Base-by-base conservation (phyloP, 1,140 invertebrate species). In the Bombus balteatus region DNA sequence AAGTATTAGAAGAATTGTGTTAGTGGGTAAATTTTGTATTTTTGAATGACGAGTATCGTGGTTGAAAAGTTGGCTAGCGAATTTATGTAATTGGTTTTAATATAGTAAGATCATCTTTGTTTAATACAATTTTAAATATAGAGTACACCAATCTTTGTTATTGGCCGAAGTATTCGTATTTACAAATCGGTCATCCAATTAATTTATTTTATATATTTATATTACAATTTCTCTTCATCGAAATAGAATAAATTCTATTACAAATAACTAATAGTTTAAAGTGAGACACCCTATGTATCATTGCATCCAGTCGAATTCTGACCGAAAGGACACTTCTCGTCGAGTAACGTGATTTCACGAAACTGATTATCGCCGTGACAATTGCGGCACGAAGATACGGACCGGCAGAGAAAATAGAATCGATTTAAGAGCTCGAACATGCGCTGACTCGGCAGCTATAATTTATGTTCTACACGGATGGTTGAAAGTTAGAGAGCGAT, bases 291-390 rank as follows among this genome's bases (percentile, higher is more conserved):
- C 65, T 34, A 9, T 66, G 6, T 66, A 22, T 9, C 32, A 34
- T 9, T 9, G 15, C 28, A 83, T 71, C n/a, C 57, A 43, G 83
- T 66, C 74, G 75, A 71, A 73, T 71, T 70, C 74, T 34, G 47
- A 34, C 28, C 37, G 73, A 84, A 72, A 78, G 74, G 74, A 79
- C 65, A 74, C 74, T 86, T 75, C 77, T 74, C 73, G 34, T 37
- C 77, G 86, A 87, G 79, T 89, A 80, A 81, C 86, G 88, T 88
- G 88, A 88, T 90, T 88, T 90, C 75, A 57, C 65, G 82, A 83
- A 79, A 81, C 82, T 85, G 70, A 82, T 87, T 89, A 90, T 83
- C 66, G 70, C 65, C 59, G 68, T 77, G 76, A 65, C 81, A 77
- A 87, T 89, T 75, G 84, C 75, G 39, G 62, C 76, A 71, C 81